Conservation (phyloP, 2,888 invertebrate genomes). For the Ornithoptera priamus region DNA sequence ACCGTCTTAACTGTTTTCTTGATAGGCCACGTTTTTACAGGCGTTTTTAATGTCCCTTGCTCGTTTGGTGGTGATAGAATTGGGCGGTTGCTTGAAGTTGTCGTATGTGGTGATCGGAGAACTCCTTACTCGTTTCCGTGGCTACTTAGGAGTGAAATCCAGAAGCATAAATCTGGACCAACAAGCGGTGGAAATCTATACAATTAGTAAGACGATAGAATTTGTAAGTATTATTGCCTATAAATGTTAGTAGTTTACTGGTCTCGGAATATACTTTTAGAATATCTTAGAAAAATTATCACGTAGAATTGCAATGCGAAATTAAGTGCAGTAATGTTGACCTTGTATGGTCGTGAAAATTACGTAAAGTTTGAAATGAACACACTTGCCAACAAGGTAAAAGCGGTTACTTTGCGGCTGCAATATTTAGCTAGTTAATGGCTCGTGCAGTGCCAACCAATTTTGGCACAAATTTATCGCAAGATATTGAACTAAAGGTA, state of each 20-base stretch:
- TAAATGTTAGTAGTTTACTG: too few relatives aligned
- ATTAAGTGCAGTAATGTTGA: constrained; percentile 9
- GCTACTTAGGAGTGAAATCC: constrained; percentile 51
- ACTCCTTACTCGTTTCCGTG: constrained; percentile 79
- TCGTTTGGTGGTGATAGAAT: constrained; percentile 78
- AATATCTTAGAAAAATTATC: too few relatives aligned
- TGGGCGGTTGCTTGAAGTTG: constrained; percentile 81
- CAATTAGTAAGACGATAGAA: constrained; percentile 44
- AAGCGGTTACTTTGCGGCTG: constrained; percentile 7
- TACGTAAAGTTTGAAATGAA: not conserved
- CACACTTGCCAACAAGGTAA: constrained; percentile 19
- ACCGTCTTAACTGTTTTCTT: not conserved
- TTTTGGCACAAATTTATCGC: constrained; percentile 14
- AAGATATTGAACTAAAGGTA: not conserved
- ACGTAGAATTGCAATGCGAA: not conserved
- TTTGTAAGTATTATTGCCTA: constrained; percentile 53
- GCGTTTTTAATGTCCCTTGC: constrained; percentile 79
- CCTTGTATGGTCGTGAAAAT: constrained; percentile 6
- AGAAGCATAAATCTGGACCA: constrained; percentile 47
- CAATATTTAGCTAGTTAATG: constrained; percentile 14
- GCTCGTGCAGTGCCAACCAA: constrained; percentile 14
- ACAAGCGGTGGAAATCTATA: constrained; percentile 50
- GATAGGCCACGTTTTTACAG: constrained; percentile 43
- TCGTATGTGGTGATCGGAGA: constrained; percentile 86
- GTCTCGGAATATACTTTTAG: too few relatives aligned